Conservation (phyloP, 2,888 invertebrate species). For the Notodonta ziczac region DNA sequence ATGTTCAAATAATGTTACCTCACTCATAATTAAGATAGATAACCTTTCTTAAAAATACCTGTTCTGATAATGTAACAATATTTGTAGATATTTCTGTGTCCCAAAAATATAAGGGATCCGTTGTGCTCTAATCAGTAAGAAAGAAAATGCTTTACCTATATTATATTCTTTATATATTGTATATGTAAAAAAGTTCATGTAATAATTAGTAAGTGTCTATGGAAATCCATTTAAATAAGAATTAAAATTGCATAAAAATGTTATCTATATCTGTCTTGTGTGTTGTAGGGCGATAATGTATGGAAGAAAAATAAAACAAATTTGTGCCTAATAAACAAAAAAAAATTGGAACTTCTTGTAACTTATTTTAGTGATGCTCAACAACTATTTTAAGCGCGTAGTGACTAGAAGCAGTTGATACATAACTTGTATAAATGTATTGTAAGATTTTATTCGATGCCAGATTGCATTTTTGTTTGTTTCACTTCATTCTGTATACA, state of each 20-base stretch:
- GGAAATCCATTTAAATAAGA: constrained; percentile 68
- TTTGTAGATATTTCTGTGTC: constrained; percentile 76
- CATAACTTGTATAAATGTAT: constrained; percentile 54
- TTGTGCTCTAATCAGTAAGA: constrained; percentile 77
- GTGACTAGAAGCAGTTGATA: constrained; percentile 75
- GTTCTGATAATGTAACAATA: constrained; percentile 61
- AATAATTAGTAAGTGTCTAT: constrained; percentile 81
- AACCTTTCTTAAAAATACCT: constrained; percentile 66
- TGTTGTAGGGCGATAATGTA: constrained; percentile 70
- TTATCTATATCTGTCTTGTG: constrained; percentile 74
- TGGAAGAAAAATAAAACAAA: constrained; percentile 51
- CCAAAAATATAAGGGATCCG: constrained; percentile 73
- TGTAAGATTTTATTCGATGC: constrained; percentile 64
- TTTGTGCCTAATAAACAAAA: constrained; percentile 76
- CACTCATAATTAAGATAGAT: constrained; percentile 64
- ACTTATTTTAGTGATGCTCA: constrained; percentile 80
- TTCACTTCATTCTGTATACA: constrained; percentile 38
- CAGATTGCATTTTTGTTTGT: constrained; percentile 73
- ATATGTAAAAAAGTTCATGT: constrained; percentile 81
- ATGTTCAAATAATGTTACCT: constrained; percentile 59
- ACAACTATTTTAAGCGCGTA: constrained; percentile 77
- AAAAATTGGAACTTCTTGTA: constrained; percentile 61
- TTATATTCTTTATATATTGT: constrained; percentile 83
- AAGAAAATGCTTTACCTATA: constrained; percentile 83
- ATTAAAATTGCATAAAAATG: constrained; percentile 65